Base-by-base conservation (phyloP, 2,797 vertebrate genomes). In the Enteromius afrohamiltoni region DNA sequence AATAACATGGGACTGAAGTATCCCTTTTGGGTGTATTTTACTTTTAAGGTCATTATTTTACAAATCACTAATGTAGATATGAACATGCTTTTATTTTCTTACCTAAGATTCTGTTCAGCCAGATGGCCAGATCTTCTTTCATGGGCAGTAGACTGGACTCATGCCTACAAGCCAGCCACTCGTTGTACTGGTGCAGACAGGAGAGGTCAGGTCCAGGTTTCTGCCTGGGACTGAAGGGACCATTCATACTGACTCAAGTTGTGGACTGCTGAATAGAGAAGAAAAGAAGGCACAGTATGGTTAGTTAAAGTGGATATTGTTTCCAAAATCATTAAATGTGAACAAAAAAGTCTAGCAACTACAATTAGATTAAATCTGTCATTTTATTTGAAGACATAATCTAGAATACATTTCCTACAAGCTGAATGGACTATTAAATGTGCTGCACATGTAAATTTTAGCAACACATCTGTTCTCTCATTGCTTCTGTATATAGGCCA, bases 101-200 rank as follows among this genome's bases (percentile, higher is more conserved):
- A 99, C 98, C 97, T 88, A 98, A 92, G 1, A 97, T 91, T 79
- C 92, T 94, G 89, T 96, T 98, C 85, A 99, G 93, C 98, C 98
- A 99, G 85, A 97, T 89, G 13, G 96, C 96, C 88, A 99, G 93
- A 88, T 99, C 98, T 89, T 99, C 98, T 88, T 97, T 98, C 97
- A 99, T 98, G 2, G 97, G 97, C 85, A 97, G 91, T 88, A 99
- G 91, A 92, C 96, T 97, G 92, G 97, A 96, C 51, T 98, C 95
- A 10, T 99, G 98, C 87, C 98, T 96, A 69, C 92, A 96, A 1
- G 96, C 96, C 80, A 99, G 92, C 98, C 98, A 99, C 65, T 99
- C 96, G 77, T 92, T 96, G 91, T 96, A 99, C 70, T 97, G 95
- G 86, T 97, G 96, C 92, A 97, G 96, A 87, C 98, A 96, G 2